Base-by-base conservation (phyloP, 2,113 vertebrate genomes). In the Podiceps cristatus region DNA sequence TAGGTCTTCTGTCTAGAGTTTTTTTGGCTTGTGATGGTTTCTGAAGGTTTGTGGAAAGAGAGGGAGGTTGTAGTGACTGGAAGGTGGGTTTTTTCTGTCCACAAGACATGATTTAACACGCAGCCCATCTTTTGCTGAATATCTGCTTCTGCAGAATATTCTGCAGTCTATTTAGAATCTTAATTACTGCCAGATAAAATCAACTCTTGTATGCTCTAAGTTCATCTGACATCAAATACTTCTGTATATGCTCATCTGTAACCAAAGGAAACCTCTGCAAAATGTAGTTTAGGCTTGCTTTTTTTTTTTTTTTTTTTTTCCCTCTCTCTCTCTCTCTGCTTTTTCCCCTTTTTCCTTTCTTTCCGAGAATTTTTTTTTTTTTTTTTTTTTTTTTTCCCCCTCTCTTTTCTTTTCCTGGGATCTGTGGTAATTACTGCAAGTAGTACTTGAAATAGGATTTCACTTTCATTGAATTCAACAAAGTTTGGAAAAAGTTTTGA, bases 361-460 rank as follows among this genome's bases (percentile, higher is more conserved):
- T n/a, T n/a, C n/a, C n/a, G n/a, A n/a, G n/a, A n/a, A n/a, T n/a
- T n/a, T n/a, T n/a, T n/a, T n/a, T n/a, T n/a, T n/a, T n/a, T n/a
- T n/a, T n/a, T n/a, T n/a, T n/a, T n/a, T n/a, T n/a, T n/a, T n/a
- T n/a, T n/a, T n/a, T n/a, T n/a, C n/a, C n/a, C 5, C 5, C 7
- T 12, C 25, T 24, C 9, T 2, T 66, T 74, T 6, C 11, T 47
- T 91, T 74, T 73, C 45, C 62, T 81, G 71, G 50, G 55, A 83
- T 44, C 72, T 59, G 6, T 44, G 22, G 47, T 28, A 50, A 92
- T 81, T 66, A 28, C 63, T 94, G 63, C 67, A 89, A 79, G 63
- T 56, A 71, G 44, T 87, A 58, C 7, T 95, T 90, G 53, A 94
- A 94, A 45, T 49, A 73, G 44, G 50, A 91, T 87, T 96, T 95